Evolutionary conservation across 2,797 vertebrate species (phyloP).

Genomic region (Hozukius guyotensis): DNA sequence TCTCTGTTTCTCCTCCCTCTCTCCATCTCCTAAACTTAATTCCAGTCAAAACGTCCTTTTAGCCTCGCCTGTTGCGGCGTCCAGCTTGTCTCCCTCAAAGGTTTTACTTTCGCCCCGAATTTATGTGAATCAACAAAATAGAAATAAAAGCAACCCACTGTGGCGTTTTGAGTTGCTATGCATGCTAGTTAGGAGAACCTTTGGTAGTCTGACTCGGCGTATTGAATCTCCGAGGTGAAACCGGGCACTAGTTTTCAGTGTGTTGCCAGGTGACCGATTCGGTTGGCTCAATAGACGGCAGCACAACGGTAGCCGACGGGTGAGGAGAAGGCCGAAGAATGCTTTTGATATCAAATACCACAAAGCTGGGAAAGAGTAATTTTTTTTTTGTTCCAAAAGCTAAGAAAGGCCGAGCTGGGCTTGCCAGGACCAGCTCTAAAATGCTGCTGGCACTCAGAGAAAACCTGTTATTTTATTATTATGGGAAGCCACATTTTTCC

Average conservation of each 20-base stretch:
- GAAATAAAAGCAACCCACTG: constrained; percentile 17
- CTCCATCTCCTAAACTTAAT: background rate
- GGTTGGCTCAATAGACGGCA: constrained; percentile 42
- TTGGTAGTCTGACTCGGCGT: constrained; percentile 19
- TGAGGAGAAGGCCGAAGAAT: constrained; percentile 58
- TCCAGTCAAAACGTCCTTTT: background rate
- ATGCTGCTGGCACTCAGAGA: constrained; percentile 29
- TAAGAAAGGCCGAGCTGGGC: constrained; percentile 24
- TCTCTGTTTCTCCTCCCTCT: background rate
- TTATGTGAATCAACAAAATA: constrained; percentile 10
- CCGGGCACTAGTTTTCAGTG: constrained; percentile 43
- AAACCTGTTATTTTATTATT: constrained; percentile 48
- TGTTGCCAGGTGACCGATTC: constrained; percentile 70
- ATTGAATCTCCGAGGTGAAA: constrained; percentile 55
- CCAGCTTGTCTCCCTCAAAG: constrained; percentile 9
- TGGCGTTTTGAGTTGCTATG: constrained; percentile 25
- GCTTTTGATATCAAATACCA: constrained; percentile 68
- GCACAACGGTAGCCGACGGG: constrained; percentile 21
- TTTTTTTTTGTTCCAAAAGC: constrained; percentile 37
- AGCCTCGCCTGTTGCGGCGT: background rate
- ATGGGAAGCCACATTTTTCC: constrained; percentile 26
- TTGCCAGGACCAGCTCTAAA: constrained; percentile 50
- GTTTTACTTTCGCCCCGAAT: constrained; percentile 7
- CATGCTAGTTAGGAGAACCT: constrained; percentile 32
- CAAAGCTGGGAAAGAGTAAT: constrained; percentile 51